Base-by-base conservation (phyloP, 2,113 vertebrate species). In the Myotis lucifugus region DNA sequence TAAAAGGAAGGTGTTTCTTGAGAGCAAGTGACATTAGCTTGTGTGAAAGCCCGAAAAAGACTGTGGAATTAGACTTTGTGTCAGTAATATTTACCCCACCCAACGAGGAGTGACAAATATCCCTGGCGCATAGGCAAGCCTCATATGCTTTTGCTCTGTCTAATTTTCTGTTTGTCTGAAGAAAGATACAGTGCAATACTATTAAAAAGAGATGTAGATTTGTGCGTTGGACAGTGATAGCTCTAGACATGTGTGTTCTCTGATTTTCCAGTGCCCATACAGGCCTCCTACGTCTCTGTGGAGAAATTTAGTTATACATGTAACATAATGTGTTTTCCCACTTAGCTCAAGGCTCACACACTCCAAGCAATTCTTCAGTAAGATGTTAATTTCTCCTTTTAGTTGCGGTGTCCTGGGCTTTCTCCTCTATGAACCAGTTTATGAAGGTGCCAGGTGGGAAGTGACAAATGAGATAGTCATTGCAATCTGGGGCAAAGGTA, bases 331-430 rank as follows among this genome's bases (percentile, higher is more conserved):
- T 85, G 56, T 88, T 96, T 94, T 94, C 92, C 78, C 78, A 95
- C 69, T 93, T 85, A 78, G 56, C 66, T 96, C 66, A 67, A 84
- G 87, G 77, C 88, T 95, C 74, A 88, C 88, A 92, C 54, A 92
- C 90, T 56, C 46, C 37, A 84, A 95, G 52, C 56, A 77, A 5
- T 37, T 88, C 56, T 85, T 85, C 73, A 90, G 77, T 83, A 77
- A 91, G 78, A 92, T 93, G 88, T 92, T 95, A 64, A 93, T 88
- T 89, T 95, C 77, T 90, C 81, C 59, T 83, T 94, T 94, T 87
- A 88, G 93, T 91, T 95, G 93, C 59, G 97, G 86, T 84, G 54
- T 91, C 69, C 50, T 76, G 86, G 73, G 42, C 4, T 79, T 89
- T 89, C 40, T 48, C 5, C 56, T 29, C 54, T 13, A 14, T 90